These are phyloP conservation scores for Drosophila nikananu DNA, from an alignment of 1,140 invertebrate species.

Conservation along the genomic window DNA sequence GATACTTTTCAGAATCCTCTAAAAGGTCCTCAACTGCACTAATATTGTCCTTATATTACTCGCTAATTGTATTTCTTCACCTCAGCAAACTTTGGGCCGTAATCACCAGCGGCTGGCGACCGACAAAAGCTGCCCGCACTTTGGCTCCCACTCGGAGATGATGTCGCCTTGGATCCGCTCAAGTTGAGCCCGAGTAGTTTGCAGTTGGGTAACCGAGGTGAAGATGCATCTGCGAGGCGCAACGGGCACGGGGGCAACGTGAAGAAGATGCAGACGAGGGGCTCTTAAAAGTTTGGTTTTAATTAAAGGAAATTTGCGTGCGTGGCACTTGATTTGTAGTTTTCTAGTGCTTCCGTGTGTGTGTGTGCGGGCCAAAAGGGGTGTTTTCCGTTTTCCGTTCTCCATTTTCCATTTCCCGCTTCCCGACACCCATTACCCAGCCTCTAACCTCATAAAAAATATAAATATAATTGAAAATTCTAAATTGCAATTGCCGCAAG, in stretches of 20 bases:
- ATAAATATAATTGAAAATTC: slow-evolving; percentile 82
- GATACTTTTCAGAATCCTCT: neutral
- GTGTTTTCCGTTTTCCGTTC: slow-evolving; percentile 5
- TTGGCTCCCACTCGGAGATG: slow-evolving; percentile 38
- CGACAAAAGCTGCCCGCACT: slow-evolving; percentile 44
- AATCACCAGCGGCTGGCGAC: slow-evolving; percentile 30
- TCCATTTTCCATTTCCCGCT: neutral
- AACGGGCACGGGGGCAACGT: neutral
- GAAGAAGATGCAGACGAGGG: slow-evolving; percentile 40
- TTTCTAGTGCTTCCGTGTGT: slow-evolving; percentile 60
- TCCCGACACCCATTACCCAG: slow-evolving; percentile 10
- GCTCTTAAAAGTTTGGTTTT: slow-evolving; percentile 81
- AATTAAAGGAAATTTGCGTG: slow-evolving; percentile 82
- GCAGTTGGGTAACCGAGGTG: slow-evolving; percentile 30
- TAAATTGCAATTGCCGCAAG: slow-evolving; percentile 80
- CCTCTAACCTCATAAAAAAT: slow-evolving; percentile 51
- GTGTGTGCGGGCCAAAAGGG: slow-evolving; percentile 36
- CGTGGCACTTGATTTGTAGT: slow-evolving; percentile 81
- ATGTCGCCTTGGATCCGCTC: slow-evolving; percentile 45
- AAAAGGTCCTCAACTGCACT: slow-evolving; percentile 1
- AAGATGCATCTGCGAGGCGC: slow-evolving; percentile 48
- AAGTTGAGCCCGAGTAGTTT: slow-evolving; percentile 41
- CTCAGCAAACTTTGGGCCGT: slow-evolving; percentile 41
- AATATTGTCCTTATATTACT: slow-evolving; percentile 5
- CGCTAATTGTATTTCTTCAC: slow-evolving; percentile 49